Conservation (phyloP, 1,140 invertebrate species). For the Hylyphantes graminicola region DNA sequence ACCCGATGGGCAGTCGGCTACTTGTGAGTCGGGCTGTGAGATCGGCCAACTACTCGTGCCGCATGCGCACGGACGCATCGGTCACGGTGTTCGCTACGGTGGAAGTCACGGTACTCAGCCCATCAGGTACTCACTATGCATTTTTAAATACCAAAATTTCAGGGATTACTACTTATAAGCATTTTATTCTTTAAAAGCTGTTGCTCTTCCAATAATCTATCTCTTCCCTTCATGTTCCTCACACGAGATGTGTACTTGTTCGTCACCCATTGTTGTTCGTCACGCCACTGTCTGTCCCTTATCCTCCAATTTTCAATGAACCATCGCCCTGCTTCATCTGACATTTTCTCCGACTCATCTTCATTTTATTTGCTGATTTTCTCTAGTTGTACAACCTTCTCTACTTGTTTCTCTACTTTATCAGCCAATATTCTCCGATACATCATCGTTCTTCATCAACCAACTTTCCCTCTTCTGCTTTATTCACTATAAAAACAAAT, state of each 20-base stretch:
- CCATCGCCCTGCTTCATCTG: no score
- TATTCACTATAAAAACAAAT: no score
- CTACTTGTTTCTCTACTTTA: neutral
- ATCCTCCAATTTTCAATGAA: no score
- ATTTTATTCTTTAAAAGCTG: no score
- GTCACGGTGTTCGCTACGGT: neutral
- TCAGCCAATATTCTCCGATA: neutral
- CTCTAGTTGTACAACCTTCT: no score
- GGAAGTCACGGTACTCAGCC: slow-evolving; percentile 47
- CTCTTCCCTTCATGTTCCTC: neutral
- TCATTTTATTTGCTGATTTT: no score
- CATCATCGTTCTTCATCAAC: no score
- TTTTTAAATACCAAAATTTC: no score
- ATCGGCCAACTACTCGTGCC: slow-evolving; percentile 60
- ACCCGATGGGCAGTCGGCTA: slow-evolving; percentile 57
- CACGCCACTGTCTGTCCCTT: neutral
- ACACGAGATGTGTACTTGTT: neutral
- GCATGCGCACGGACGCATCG: slow-evolving; percentile 23
- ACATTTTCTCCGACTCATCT: no score
- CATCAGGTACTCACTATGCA: slow-evolving; percentile 12
- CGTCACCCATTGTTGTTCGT: neutral
- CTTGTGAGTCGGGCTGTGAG: slow-evolving; percentile 13
- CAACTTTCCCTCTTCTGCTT: no score
- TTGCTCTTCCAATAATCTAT: neutral
- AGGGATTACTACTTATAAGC: no score